Evolutionary conservation across 1,140 invertebrate species (phyloP), one percentile per base, ranked within the genome.

Genomic region (Meloidogyne exigua): DNA sequence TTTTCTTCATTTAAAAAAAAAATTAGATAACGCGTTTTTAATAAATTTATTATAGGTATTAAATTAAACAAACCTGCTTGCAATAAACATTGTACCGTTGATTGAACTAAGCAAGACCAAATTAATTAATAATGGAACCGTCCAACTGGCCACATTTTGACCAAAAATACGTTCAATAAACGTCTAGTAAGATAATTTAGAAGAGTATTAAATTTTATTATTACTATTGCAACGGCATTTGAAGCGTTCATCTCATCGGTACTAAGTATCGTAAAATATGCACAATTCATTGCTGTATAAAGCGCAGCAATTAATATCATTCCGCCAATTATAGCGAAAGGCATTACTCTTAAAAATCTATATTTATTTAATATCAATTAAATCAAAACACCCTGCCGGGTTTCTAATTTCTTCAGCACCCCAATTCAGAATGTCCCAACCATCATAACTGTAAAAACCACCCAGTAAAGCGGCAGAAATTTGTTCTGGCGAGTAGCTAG

Each of bases 31-130:
- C n/a, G n/a, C n/a, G n/a, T n/a, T n/a, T n/a, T n/a, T n/a, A n/a
- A n/a, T n/a, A n/a, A n/a, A n/a, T n/a, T n/a, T n/a, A n/a, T n/a
- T n/a, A n/a, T n/a, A n/a, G n/a, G n/a, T n/a, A n/a, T n/a, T n/a
- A n/a, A 49, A 49, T 4, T 18, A 49, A n/a, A 49, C 49, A 5
- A n/a, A 57, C 49, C 79, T 76, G 66, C 74, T 79, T 65, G 80
- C 84, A 57, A 66, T 76, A 73, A 86, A 87, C 36, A 87, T 77
- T 42, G 82, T 87, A 21, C 79, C 80, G 63, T 87, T 87, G n/a
- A 87, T 57, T 4, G 84, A 84, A 23, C 85, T 86, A 44, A 87
- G 76, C 9, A 87, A 49, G 13, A 87, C 36, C 28, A 87, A 49
- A 65, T 76, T 73, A 44, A 87, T 80, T 72, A 87, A 69, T 32